Evolutionary conservation across 2,113 vertebrate species (phyloP).

Genomic region (Marcusenius ussheri): DNA sequence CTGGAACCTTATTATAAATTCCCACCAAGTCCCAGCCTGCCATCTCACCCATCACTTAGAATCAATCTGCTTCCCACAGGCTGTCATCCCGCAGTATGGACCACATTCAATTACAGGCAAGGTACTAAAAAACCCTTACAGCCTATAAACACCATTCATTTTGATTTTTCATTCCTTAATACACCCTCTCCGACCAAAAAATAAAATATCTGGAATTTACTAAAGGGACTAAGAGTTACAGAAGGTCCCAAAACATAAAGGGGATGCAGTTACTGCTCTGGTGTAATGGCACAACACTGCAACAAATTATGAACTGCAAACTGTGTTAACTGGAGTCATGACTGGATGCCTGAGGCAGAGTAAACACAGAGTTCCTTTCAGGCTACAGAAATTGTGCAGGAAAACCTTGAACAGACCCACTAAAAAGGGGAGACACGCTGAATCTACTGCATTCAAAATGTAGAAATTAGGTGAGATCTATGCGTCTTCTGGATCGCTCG

Average conservation of each 20-base stretch:
- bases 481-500: background rate
- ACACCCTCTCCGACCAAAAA: background rate
- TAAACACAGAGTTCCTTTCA: constrained; percentile 16
- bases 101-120: constrained; percentile 3
- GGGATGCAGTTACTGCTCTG: background rate
- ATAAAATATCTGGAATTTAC: background rate
- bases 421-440: constrained; percentile 60
- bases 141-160: background rate
- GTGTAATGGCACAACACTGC: background rate
- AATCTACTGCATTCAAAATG: constrained; percentile 54
- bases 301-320: constrained; percentile 8
- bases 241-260: background rate
- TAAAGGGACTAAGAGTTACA: constrained; percentile 3
- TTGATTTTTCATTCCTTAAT: background rate
- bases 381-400: constrained; percentile 41
- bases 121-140: background rate
- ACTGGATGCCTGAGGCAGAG: constrained; percentile 26
- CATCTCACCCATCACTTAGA: constrained; percentile 2
- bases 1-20: background rate
- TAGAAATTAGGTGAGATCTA: constrained; percentile 35
- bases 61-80: background rate
- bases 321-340: background rate
- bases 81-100: background rate
- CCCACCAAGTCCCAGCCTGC: background rate
- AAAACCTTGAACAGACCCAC: constrained; percentile 57